Evolutionary conservation across 2,888 invertebrate genomes (phyloP).

Genomic region (Blomia tropicalis): DNA sequence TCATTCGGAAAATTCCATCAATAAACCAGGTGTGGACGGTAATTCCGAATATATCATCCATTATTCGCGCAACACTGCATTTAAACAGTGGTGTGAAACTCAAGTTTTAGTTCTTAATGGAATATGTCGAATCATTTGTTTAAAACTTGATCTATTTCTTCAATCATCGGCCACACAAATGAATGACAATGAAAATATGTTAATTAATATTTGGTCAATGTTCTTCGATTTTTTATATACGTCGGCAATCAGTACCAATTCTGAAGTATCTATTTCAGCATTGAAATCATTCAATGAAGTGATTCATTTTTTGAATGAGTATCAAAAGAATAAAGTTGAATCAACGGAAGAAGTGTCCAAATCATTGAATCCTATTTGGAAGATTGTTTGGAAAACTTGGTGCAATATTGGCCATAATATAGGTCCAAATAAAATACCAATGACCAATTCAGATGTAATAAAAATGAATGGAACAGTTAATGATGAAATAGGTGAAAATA

Average conservation of each 20-base stretch:
- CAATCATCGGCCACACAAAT: neutral
- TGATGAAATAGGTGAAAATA: neutral
- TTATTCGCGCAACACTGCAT: slow-evolving; percentile 93
- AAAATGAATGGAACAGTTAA: neutral
- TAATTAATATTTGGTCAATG: slow-evolving; percentile 79
- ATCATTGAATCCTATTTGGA: slow-evolving; percentile 44
- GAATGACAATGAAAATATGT: slow-evolving; percentile 44
- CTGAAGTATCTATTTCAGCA: slow-evolving; percentile 65
- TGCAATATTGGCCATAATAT: slow-evolving; percentile 45
- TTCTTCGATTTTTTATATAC: slow-evolving; percentile 84
- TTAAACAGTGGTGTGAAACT: slow-evolving; percentile 98
- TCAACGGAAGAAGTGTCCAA: neutral
- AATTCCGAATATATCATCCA: slow-evolving; percentile 60
- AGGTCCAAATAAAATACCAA: neutral
- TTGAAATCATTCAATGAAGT: slow-evolving; percentile 94
- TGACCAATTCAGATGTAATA: neutral
- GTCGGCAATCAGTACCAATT: slow-evolving; percentile 75
- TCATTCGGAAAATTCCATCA: slow-evolving; percentile 38
- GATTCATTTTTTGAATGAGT: slow-evolving; percentile 37
- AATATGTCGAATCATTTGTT: slow-evolving; percentile 81
- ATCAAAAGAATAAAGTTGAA: neutral
- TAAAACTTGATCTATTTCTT: slow-evolving; percentile 60
- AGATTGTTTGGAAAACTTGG: slow-evolving; percentile 71
- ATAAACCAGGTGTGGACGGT: neutral
- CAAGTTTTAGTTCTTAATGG: slow-evolving; percentile 74